Conservation (phyloP, 2,113 vertebrate genomes). For the Cepphus grylle region DNA sequence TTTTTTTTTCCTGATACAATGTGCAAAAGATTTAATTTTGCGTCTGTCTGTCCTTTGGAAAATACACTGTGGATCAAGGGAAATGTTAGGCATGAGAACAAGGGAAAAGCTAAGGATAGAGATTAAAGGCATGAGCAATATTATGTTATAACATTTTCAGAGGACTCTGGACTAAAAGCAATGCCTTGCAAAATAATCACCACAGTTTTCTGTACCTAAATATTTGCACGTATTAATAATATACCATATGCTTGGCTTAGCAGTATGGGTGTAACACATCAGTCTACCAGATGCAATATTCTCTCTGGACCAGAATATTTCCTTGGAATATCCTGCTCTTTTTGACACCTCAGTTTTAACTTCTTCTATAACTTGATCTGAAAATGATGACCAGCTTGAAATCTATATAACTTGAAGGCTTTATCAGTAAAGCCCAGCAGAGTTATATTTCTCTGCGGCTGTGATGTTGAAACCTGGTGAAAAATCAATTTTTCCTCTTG, state of each 20-base stretch:
- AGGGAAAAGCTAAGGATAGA: background rate
- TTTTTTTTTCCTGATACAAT: background rate
- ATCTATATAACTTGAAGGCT: slow-evolving; percentile 38
- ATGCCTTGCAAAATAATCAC: background rate
- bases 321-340: slow-evolving; percentile 13
- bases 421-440: slow-evolving; percentile 50
- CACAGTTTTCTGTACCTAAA: background rate
- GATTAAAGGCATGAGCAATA: background rate
- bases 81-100: background rate
- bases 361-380: slow-evolving; percentile 46
- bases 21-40: background rate
- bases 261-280: background rate
- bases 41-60: background rate
- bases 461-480: slow-evolving; percentile 38
- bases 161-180: background rate
- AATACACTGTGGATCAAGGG: background rate
- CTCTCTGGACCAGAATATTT: background rate
- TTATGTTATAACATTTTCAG: background rate
- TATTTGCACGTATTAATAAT: background rate
- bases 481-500: slow-evolving; percentile 56
- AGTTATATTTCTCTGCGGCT: slow-evolving; percentile 30
- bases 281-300: background rate
- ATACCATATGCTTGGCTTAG: background rate
- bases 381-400: slow-evolving; percentile 50
- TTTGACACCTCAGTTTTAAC: slow-evolving; percentile 46